phyloP scores from a whole-genome alignment of 2,113 vertebrate species.

The Cnemophilus loriae region DNA sequence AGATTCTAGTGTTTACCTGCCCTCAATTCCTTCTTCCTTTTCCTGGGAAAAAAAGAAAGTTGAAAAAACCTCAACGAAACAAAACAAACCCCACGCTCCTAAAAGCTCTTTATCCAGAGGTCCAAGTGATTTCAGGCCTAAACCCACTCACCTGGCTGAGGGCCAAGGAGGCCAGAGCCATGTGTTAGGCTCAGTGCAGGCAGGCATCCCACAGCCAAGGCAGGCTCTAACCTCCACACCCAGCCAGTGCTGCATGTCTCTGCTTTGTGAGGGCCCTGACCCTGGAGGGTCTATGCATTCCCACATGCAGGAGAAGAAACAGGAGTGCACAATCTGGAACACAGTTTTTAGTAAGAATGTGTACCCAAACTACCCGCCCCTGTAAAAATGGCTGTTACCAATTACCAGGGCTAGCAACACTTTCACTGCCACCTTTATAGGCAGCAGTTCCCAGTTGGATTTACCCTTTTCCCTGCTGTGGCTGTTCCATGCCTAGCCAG shows the following conservation, averaged over 20 bases:
- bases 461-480: background rate
- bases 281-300: rapidly evolving
- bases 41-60: background rate
- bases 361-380: background rate
- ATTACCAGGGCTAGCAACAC: background rate
- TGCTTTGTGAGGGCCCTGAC: background rate
- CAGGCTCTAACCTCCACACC: background rate
- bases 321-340: rapidly evolving
- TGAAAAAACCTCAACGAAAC: background rate
- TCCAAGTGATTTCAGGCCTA: background rate
- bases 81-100: background rate
- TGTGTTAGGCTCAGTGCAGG: background rate
- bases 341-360: background rate
- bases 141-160: background rate
- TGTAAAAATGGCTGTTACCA: background rate
- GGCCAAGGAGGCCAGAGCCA: background rate
- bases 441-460: background rate
- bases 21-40: background rate
- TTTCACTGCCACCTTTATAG: background rate
- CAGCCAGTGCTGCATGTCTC: rapidly evolving
- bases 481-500: background rate
- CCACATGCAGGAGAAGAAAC: background rate
- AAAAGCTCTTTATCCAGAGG: background rate
- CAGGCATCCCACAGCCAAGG: no score
- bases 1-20: background rate